These are phyloP conservation scores for Nibea coibor DNA, from an alignment of 2,113 vertebrate species.

Conservation along the genomic window DNA sequence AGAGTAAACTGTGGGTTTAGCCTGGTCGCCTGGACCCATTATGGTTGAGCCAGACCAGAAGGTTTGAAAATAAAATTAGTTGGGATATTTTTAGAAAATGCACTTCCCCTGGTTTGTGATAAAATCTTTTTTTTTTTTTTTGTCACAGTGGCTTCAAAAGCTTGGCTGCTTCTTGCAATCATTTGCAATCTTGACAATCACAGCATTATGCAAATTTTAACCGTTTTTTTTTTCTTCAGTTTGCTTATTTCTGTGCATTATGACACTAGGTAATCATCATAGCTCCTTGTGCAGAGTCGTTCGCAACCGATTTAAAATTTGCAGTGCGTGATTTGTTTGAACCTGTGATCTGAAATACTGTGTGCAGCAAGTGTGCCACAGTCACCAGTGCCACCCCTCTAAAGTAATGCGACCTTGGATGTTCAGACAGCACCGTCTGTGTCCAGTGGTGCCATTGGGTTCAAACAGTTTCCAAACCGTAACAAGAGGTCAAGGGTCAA, in stretches of 20 bases:
- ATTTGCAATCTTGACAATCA: conserved; percentile 22
- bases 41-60: conserved; percentile 44
- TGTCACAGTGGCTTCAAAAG: conserved; percentile 36
- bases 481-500: conserved; percentile 58
- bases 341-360: background rate
- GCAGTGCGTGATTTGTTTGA: background rate
- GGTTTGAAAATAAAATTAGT: conserved; percentile 48
- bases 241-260: background rate
- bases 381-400: background rate
- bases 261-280: background rate
- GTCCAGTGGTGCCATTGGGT: conserved; percentile 33
- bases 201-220: conserved; percentile 30
- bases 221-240: conserved; percentile 3
- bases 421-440: conserved; percentile 27
- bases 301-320: conserved; percentile 7
- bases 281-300: background rate
- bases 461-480: conserved; percentile 50
- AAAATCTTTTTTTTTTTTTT: conserved; percentile 49
- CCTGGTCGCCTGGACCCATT: conserved; percentile 24
- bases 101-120: conserved; percentile 65
- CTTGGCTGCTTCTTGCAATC: conserved; percentile 26
- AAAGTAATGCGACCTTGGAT: conserved; percentile 45
- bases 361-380: background rate
- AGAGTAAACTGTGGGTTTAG: conserved; percentile 27
- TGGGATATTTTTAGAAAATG: conserved; percentile 60